phyloP scores from a whole-genome alignment of 2,797 vertebrate genomes.

The Etheostoma perlongum region DNA sequence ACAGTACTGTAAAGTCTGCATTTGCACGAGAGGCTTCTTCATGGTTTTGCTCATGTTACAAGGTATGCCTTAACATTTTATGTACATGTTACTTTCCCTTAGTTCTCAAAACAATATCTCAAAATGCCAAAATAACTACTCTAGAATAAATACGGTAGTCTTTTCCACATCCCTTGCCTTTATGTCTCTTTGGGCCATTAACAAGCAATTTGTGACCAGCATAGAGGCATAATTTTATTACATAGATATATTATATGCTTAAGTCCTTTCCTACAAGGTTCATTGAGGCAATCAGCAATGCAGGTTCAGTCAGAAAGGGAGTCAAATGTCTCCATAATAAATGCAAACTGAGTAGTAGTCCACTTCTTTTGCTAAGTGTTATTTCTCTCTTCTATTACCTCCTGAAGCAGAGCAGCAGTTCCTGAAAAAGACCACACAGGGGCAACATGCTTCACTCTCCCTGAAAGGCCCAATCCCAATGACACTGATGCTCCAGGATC shows the following conservation, averaged over 20 bases:
- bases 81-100: constrained; percentile 63
- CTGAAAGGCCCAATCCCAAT: not conserved
- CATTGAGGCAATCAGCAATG: constrained; percentile 53
- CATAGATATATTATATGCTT: constrained; percentile 27
- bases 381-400: constrained; percentile 33
- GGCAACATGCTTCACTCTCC: constrained; percentile 63
- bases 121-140: constrained; percentile 72
- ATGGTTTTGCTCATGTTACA: constrained; percentile 73
- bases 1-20: constrained; percentile 62
- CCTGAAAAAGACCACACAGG: constrained; percentile 55
- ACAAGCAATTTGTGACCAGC: constrained; percentile 45
- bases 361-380: constrained; percentile 9
- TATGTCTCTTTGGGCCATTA: constrained; percentile 42
- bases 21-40: constrained; percentile 57
- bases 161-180: constrained; percentile 45
- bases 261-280: constrained; percentile 41
- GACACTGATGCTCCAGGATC: constrained; percentile 25
- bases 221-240: constrained; percentile 35
- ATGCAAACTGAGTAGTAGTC: constrained; percentile 39
- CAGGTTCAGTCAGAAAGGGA: constrained; percentile 64
- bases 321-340: constrained; percentile 31
- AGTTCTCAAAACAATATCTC: constrained; percentile 35
- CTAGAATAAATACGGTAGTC: constrained; percentile 73
- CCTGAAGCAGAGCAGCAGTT: constrained; percentile 57
- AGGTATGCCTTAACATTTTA: constrained; percentile 56